These are phyloP conservation scores for Pimpla rufipes DNA, from an alignment of 2,888 invertebrate species.

Conservation along the genomic window DNA sequence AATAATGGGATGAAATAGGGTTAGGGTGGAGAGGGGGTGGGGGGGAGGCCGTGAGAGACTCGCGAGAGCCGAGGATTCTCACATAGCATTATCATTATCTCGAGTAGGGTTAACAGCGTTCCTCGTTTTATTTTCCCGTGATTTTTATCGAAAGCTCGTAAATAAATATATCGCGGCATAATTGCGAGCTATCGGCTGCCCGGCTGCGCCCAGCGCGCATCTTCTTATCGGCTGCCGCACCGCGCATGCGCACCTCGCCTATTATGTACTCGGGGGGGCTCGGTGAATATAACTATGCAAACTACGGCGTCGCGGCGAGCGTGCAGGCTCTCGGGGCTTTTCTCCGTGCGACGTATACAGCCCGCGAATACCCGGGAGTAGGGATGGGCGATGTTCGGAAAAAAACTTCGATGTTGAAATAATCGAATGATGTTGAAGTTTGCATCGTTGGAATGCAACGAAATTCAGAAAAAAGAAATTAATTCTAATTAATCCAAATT, in stretches of 20 bases:
- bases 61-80: constrained; percentile 19
- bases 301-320: constrained; percentile 3
- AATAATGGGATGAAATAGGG: constrained; percentile 35
- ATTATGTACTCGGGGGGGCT: neutral
- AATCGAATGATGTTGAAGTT: too few relatives aligned
- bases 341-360: constrained; percentile 9
- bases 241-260: constrained; percentile 1
- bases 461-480: too few relatives aligned
- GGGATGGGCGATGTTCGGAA: too few relatives aligned
- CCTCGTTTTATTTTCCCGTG: neutral
- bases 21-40: too few relatives aligned
- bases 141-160: neutral
- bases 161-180: neutral
- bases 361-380: neutral
- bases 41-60: constrained; percentile 38
- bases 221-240: neutral
- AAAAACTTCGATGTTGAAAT: too few relatives aligned
- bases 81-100: neutral
- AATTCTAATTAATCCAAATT: too few relatives aligned
- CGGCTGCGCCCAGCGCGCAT: neutral
- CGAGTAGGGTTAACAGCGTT: neutral
- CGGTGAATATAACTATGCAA: constrained; percentile 13
- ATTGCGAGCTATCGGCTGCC: neutral
- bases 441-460: too few relatives aligned
- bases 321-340: neutral